Evolutionary conservation across 2,113 vertebrate species (phyloP).

Genomic region (Callaeas wilsoni): DNA sequence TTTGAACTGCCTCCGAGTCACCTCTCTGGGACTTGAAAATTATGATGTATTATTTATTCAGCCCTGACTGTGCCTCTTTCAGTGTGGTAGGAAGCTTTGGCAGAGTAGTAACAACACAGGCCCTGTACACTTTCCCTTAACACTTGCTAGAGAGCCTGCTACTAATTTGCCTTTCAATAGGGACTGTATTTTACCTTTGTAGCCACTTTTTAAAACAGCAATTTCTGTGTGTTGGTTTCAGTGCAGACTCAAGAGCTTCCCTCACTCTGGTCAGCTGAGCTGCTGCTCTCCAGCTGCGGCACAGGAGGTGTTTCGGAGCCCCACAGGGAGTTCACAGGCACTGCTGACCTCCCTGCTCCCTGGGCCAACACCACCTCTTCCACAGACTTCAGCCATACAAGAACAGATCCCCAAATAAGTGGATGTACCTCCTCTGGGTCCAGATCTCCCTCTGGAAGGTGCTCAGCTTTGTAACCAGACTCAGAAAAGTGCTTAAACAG

Average conservation of each 20-base stretch:
- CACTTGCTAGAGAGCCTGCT: not conserved
- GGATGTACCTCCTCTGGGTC: not conserved
- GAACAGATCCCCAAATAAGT: not conserved
- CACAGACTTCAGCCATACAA: not conserved
- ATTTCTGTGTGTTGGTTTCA: not conserved
- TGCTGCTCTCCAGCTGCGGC: not conserved
- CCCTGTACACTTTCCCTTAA: not conserved
- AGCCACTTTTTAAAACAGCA: not conserved
- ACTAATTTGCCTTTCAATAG: slow-evolving; percentile 2
- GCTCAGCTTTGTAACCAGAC: not conserved
- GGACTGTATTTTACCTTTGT: not conserved
- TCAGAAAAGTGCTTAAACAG: not conserved
- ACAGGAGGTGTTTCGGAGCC: not conserved
- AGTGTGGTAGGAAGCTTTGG: not conserved
- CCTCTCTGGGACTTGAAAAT: slow-evolving; percentile 35
- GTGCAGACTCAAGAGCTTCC: not conserved
- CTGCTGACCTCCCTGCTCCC: not conserved
- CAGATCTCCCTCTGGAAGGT: not conserved
- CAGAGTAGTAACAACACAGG: not conserved
- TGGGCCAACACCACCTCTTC: not conserved
- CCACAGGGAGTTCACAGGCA: not conserved
- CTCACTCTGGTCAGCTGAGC: not conserved
- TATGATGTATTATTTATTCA: slow-evolving; percentile 56
- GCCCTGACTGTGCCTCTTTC: not conserved
- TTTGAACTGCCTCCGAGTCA: slow-evolving; percentile 51